A percentile compares a stretch with the other conserved stretches of the same genome.
phyloP scores from a whole-genome alignment of 2,888 invertebrate genomes.

The Andricus curvator region DNA sequence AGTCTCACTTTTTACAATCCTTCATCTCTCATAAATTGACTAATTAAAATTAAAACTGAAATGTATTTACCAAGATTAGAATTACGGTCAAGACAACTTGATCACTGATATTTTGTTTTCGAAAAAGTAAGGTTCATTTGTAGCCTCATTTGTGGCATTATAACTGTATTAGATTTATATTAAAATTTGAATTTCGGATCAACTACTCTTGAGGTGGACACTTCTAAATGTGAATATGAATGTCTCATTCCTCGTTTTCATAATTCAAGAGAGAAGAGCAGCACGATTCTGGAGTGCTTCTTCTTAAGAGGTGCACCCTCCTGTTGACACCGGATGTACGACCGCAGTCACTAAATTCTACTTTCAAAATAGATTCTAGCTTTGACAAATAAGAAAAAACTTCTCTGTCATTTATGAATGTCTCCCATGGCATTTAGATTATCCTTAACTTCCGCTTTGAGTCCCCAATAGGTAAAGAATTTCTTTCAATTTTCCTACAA shows the following conservation, averaged over 20 bases:
- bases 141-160: background rate
- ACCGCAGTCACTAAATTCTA: conserved; percentile 27
- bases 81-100: background rate
- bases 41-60: conserved; percentile 18
- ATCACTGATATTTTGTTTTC: background rate
- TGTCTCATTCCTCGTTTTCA: background rate
- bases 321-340: conserved; percentile 35
- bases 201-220: background rate
- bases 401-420: background rate
- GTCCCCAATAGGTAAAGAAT: background rate
- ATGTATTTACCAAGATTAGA: background rate
- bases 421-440: background rate
- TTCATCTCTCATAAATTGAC: conserved; percentile 15
- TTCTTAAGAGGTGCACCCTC: conserved; percentile 9
- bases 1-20: conserved; percentile 14
- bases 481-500: background rate
- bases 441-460: background rate
- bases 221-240: conserved; percentile 12
- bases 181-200: background rate
- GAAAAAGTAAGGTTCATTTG: background rate
- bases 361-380: conserved; percentile 31
- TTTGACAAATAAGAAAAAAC: conserved; percentile 12
- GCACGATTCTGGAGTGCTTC: background rate
- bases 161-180: background rate
- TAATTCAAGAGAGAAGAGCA: conserved; percentile 27